These are phyloP conservation scores for Euwallacea fornicatus DNA, from an alignment of 1,140 invertebrate genomes.

Conservation along the genomic window DNA sequence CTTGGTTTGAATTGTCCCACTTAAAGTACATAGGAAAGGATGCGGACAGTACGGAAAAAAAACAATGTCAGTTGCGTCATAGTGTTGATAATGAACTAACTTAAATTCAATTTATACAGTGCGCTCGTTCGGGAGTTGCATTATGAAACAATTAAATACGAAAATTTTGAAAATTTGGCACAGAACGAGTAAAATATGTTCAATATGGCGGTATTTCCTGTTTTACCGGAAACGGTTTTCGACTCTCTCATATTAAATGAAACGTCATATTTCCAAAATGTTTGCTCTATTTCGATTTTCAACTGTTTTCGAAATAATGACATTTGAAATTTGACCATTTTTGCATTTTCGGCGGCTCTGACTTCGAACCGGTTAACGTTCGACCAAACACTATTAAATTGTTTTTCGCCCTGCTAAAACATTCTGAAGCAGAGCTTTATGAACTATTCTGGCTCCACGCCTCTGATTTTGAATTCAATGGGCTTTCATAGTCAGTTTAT, in stretches of 20 bases:
- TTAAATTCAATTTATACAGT: no score
- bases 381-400: no score
- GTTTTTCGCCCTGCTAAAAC: conserved; percentile 8
- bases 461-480: no score
- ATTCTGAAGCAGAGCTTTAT: no score
- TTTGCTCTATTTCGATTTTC: neutral
- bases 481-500: no score
- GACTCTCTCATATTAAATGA: neutral
- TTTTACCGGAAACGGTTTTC: neutral
- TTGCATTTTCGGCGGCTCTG: neutral
- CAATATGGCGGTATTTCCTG: neutral
- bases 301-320: neutral
- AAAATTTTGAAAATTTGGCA: neutral
- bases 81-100: no score
- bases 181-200: neutral
- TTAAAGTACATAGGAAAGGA: no score
- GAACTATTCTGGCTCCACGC: no score
- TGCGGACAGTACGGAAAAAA: no score
- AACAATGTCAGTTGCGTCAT: no score
- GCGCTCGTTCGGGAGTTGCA: no score
- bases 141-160: neutral
- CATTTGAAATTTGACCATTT: neutral
- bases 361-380: neutral
- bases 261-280: neutral
- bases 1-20: no score